These are phyloP conservation scores for Carassius gibelio DNA, from an alignment of 2,113 vertebrate genomes.

Conservation along the genomic window DNA sequence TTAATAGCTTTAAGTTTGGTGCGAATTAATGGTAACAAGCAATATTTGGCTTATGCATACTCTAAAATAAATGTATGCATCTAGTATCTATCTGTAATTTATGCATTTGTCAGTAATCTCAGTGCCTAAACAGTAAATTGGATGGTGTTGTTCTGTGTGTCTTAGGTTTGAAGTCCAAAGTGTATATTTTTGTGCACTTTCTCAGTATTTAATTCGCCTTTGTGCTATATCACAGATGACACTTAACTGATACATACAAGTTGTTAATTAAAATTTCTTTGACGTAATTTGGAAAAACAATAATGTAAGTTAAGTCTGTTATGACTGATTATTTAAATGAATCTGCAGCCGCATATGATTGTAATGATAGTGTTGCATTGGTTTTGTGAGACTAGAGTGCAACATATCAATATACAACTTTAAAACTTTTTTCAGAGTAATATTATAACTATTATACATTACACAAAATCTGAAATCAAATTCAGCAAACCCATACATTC, in stretches of 20 bases:
- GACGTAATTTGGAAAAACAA: neutral
- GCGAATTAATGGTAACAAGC: conserved; percentile 33
- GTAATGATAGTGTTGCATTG: neutral
- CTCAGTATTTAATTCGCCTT: conserved; percentile 1
- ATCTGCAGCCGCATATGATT: neutral
- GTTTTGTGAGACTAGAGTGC: neutral
- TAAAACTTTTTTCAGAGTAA: neutral
- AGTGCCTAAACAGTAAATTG: conserved; percentile 46
- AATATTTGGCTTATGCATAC: conserved; percentile 44
- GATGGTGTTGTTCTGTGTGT: conserved; percentile 28
- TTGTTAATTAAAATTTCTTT: neutral
- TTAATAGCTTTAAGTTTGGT: conserved; percentile 37
- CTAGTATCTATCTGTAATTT: conserved; percentile 33
- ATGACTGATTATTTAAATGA: neutral
- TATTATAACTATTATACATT: neutral
- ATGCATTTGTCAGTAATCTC: conserved; percentile 47
- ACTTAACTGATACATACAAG: neutral
- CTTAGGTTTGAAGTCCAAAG: conserved; percentile 21
- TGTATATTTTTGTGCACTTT: conserved; percentile 38
- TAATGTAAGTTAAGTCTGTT: neutral
- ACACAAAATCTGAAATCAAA: neutral
- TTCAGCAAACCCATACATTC: neutral
- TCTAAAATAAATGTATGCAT: conserved; percentile 45
- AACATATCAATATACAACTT: neutral
- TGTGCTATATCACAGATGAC: neutral